phyloP scores from a whole-genome alignment of 2,113 vertebrate species.

The Dromiciops gliroides region DNA sequence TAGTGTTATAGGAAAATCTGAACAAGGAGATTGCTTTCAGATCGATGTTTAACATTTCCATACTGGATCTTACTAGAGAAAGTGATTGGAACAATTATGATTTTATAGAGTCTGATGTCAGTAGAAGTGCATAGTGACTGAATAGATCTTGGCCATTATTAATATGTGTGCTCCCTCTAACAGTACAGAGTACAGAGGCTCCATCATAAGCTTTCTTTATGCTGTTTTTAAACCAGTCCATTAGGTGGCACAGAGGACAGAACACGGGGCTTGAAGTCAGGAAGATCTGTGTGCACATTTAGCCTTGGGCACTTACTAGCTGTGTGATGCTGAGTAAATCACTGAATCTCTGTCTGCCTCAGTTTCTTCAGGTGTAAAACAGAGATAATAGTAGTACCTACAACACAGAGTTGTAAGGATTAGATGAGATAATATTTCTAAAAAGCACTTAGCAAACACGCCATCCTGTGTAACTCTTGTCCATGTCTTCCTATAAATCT shows the following conservation, averaged over 20 bases:
- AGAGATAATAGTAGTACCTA: neutral
- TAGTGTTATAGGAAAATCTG: neutral
- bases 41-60: conserved; percentile 1
- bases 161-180: neutral
- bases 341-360: neutral
- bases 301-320: neutral
- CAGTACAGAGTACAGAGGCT: neutral
- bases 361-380: neutral
- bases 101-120: conserved; percentile 46
- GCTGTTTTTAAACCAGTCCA: neutral
- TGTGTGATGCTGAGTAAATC: neutral
- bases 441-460: neutral
- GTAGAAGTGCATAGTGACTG: neutral
- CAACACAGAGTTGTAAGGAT: neutral
- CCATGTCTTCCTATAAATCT: neutral
- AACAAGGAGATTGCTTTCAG: neutral
- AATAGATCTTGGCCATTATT: neutral
- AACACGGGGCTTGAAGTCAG: neutral
- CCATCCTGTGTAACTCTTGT: neutral
- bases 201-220: neutral
- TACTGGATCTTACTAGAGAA: conserved; percentile 29
- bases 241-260: neutral
- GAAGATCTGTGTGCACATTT: neutral
- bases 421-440: neutral
- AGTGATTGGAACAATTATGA: conserved; percentile 4